phyloP scores from a whole-genome alignment of 2,113 vertebrate genomes.

The Tachysurus vachellii region DNA sequence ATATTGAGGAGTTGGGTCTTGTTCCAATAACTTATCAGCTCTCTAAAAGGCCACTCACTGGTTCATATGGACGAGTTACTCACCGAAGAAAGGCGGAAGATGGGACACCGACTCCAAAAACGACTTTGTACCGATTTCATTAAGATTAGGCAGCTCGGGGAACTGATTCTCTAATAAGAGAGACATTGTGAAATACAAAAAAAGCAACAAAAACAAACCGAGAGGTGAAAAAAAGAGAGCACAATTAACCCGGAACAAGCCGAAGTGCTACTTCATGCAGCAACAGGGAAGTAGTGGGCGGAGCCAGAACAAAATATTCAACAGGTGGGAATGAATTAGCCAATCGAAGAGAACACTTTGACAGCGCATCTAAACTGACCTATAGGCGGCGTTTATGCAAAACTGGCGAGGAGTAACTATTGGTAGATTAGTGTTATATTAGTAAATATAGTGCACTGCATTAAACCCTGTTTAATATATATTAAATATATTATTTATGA shows the following conservation, averaged over 20 bases:
- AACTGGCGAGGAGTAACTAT: not conserved
- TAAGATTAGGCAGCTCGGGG: constrained; percentile 79
- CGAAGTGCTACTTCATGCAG: not conserved
- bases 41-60: not conserved
- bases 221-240: not conserved
- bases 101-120: constrained; percentile 85
- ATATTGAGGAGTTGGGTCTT: not conserved
- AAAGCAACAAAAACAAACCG: not conserved
- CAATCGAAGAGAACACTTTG: not conserved
- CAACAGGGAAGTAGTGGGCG: constrained; percentile 5
- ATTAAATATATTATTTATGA: no score
- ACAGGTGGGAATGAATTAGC: constrained; percentile 9
- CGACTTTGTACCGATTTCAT: constrained; percentile 77
- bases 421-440: no score
- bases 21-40: not conserved
- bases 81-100: constrained; percentile 89
- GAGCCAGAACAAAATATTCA: constrained; percentile 35
- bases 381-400: constrained; percentile 10
- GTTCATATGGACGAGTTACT: constrained; percentile 58
- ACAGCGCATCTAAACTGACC: not conserved
- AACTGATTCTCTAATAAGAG: constrained; percentile 86
- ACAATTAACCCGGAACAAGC: constrained; percentile 48
- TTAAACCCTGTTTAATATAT: no score
- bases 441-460: no score
- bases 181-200: constrained; percentile 68